Evolutionary conservation across 2,113 vertebrate species (phyloP), one percentile per base, ranked within the genome.

Genomic region (Takifugu bimaculatus): DNA sequence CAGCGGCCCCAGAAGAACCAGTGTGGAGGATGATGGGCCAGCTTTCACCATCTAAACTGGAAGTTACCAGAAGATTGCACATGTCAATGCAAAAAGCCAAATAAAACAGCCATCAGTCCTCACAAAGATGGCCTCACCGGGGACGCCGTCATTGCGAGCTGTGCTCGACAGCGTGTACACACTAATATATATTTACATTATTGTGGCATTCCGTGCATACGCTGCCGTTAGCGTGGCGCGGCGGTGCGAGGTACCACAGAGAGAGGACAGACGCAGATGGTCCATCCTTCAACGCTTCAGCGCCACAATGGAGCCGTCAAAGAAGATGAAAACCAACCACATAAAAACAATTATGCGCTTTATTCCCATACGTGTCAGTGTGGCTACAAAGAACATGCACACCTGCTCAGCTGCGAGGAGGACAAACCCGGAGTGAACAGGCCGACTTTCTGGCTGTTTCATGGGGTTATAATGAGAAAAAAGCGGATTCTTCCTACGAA

Each of bases 291-390:
- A 79, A 78, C 77, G 82, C 78, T 86, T 88, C 83, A 84, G 57
- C 67, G 56, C 73, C 69, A 84, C 76, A 80, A 77, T 75, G 67
- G 72, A 83, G 83, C 81, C 82, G 83, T 83, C 87, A 70, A 74
- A 60, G 55, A 73, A 78, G 72, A 87, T 85, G 77, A 88, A 84
- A 80, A 83, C 81, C 71, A 70, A 75, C 56, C 58, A 78, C 68
- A 77, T 70, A 65, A 72, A 80, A 75, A 85, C 78, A 88, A 85
- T 88, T 81, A 89, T 78, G 68, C 49, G 65, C 47, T 82, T 66
- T 77, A 58, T 54, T 70, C 73, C 55, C 65, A 82, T 79, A 39
- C 35, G 35, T 6, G 7, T 39, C 67, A 32, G 57, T 51, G 50
- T 39, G 35, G 35, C 1, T 39, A 39, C 35, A 39, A 80, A 65